Evolutionary conservation across 2,113 vertebrate genomes (phyloP).

Genomic region (Zingel zingel): DNA sequence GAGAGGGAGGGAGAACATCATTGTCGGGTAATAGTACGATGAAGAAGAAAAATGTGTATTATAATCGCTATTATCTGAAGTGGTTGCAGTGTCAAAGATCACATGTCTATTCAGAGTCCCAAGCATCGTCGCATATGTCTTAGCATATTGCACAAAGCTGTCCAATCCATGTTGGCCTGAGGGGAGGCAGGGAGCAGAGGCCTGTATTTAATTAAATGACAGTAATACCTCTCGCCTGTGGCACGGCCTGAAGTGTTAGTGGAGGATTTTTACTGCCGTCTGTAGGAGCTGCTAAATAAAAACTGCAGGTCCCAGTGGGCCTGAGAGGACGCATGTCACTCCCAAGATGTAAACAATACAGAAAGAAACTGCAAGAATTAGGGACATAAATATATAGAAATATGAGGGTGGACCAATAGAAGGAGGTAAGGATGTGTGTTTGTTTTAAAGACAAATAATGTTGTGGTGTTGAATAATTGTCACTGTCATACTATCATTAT

Average conservation of each 20-base stretch:
- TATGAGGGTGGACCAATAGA: conserved; percentile 5
- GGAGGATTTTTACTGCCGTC: conserved; percentile 89
- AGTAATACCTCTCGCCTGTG: conserved; percentile 85
- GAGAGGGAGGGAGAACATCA: conserved; percentile 40
- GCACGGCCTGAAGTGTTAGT: conserved; percentile 79
- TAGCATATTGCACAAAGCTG: conserved; percentile 80
- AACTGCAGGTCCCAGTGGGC: conserved; percentile 90
- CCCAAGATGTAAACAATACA: conserved; percentile 83
- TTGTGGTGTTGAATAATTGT: neutral
- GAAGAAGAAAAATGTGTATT: conserved; percentile 46
- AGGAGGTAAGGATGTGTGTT: neutral
- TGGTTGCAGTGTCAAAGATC: conserved; percentile 73
- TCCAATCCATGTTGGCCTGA: conserved; percentile 82
- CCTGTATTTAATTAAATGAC: conserved; percentile 94
- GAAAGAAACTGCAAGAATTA: conserved; percentile 14
- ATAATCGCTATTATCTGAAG: conserved; percentile 70
- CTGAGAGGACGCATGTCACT: conserved; percentile 88
- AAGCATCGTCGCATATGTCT: conserved; percentile 68
- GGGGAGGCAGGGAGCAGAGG: conserved; percentile 84
- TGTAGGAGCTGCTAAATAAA: conserved; percentile 94
- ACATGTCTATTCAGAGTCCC: conserved; percentile 60
- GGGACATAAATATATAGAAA: neutral
- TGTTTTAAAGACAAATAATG: conserved; percentile 9
- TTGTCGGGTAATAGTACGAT: conserved; percentile 29
- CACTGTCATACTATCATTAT: neutral